Evolutionary conservation across 2,888 invertebrate genomes (phyloP), one percentile per base, ranked within the genome.

Genomic region (Lutraria lutraria): DNA sequence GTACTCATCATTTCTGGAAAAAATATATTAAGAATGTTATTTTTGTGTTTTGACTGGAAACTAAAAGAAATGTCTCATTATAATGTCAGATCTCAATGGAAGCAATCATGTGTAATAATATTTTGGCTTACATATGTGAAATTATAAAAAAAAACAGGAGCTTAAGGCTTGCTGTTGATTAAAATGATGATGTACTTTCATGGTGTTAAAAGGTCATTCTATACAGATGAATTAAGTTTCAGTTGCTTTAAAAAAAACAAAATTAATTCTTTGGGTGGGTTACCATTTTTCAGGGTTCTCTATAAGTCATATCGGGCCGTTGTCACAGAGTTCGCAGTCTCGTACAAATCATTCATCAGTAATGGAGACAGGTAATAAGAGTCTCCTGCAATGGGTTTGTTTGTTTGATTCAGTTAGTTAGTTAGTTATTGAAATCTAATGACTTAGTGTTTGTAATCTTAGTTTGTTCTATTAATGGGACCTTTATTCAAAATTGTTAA

Each of bases 221-320:
- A 76, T 76, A 25, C n/a, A n/a, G n/a, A n/a, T n/a, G n/a, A 31
- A 16, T 76, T 68, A 25, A 25, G 63, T 76, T 76, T 76, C 31
- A 76, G 29, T 76, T 76, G 31, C 76, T 76, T 31, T 76, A 34
- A 34, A 76, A 31, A 76, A 34, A 52, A 25, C 54, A 52, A n/a
- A n/a, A 76, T 79, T 85, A 80, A 85, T 60, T 60, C 15, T 79
- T 56, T 52, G 80, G 84, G 63, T 60, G 87, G 87, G 80, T 85
- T 43, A 56, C 79, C 72, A 72, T 87, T 82, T 91, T 90, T 90
- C 94, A 87, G 95, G 95, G 83, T 95, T 95, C 93, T 95, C 95
- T 83, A 91, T 94, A 85, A 93, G 92, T 92, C 95, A 95, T 85
- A 93, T 95, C 87, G 94, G 94, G 82, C 95, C 94, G 87, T 93